Evolutionary conservation across 2,113 vertebrate genomes (phyloP).

Genomic region (Engraulis encrasicolus): DNA sequence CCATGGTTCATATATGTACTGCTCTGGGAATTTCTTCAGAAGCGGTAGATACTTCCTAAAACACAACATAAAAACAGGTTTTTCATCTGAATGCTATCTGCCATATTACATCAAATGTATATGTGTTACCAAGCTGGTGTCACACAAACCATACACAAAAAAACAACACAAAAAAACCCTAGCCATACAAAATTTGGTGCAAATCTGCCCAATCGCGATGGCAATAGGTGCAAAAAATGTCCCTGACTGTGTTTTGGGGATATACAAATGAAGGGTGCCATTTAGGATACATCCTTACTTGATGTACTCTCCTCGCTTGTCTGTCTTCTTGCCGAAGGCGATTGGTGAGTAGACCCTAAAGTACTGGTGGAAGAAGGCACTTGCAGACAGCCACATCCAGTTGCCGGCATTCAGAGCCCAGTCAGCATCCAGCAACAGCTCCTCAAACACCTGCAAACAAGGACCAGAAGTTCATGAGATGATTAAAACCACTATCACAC

Average conservation of each 20-base stretch:
- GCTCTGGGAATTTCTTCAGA: constrained; percentile 69
- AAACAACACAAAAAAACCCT: no score
- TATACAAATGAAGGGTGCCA: neutral
- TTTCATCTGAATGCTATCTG: neutral
- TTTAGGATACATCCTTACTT: constrained; percentile 55
- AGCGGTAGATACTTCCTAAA: constrained; percentile 75
- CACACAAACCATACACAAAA: neutral
- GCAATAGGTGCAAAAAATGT: no score
- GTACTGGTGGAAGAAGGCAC: constrained; percentile 77
- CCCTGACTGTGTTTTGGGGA: no score
- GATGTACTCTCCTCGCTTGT: constrained; percentile 74
- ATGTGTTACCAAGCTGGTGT: neutral
- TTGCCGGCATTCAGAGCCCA: constrained; percentile 77
- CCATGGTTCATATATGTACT: constrained; percentile 80
- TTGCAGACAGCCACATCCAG: constrained; percentile 79
- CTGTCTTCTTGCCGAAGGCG: constrained; percentile 75
- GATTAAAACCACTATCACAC: neutral
- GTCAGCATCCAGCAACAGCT: constrained; percentile 72
- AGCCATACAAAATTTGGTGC: no score
- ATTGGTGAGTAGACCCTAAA: constrained; percentile 76
- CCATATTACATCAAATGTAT: neutral
- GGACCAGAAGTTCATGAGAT: neutral
- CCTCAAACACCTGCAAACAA: constrained; percentile 71
- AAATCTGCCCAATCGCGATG: no score
- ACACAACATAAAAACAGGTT: neutral